These are phyloP conservation scores for Glyphotaelius pellucidus DNA, from an alignment of 2,888 invertebrate species.

Conservation along the genomic window DNA sequence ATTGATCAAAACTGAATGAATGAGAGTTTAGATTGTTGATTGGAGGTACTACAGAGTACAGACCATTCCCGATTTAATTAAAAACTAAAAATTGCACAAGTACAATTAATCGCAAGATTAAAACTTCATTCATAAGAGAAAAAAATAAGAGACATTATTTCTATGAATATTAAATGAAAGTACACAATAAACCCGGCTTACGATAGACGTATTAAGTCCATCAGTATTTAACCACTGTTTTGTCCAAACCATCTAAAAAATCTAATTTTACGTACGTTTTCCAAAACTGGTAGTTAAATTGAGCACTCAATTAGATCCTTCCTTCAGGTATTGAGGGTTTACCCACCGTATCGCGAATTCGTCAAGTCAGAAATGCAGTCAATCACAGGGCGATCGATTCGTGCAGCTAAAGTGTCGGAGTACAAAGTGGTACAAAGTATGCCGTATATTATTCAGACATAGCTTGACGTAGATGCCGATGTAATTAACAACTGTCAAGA, in stretches of 20 bases:
- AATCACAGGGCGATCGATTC: not conserved
- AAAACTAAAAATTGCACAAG: not conserved
- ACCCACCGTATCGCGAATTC: not conserved
- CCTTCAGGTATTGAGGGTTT: not conserved
- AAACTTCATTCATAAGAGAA: not conserved
- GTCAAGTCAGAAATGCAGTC: not conserved
- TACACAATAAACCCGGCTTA: not conserved
- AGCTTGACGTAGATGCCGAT: not conserved
- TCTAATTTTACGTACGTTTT: not conserved
- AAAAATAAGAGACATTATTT: not conserved
- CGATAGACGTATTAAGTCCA: not conserved
- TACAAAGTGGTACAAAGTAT: not conserved
- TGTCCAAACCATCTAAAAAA: not conserved
- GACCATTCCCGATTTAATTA: not conserved
- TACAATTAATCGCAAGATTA: not conserved
- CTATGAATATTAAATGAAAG: not conserved
- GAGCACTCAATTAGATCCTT: not conserved
- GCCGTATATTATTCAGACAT: not conserved
- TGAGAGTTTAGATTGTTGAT: no score
- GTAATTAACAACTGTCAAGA: not conserved
- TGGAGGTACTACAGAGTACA: no score
- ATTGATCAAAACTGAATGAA: no score
- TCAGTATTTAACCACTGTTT: not conserved
- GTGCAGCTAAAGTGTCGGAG: not conserved
- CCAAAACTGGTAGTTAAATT: not conserved